Base-by-base conservation (phyloP, 2,113 vertebrate species). In the Smithornis capensis region DNA sequence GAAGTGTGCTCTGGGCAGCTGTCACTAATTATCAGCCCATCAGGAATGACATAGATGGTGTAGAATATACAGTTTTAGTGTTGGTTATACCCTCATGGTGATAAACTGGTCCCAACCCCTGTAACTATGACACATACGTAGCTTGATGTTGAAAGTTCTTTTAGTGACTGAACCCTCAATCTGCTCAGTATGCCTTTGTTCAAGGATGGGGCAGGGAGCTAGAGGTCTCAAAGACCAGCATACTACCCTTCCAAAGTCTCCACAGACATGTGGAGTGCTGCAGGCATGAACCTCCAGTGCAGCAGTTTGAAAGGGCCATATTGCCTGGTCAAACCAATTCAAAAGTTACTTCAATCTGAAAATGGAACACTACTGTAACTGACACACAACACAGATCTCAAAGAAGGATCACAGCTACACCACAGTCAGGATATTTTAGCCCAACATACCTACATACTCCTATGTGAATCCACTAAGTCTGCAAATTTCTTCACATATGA, bases 201-300 rank as follows among this genome's bases (percentile, higher is more conserved):
- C 53, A 56, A 40, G 11, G 19, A 14, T 4, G 7, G 17, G 33
- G 35, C 23, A 22, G 24, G 57, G 52, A 56, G 13, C 14, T n/a
- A 79, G n/a, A 60, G 16, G 12, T 62, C 63, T 77, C 35, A 4
- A 55, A 53, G 45, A 60, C 12, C 33, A 50, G 13, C 45, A 38
- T 14, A 23, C 29, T 19, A 4, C 22, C 28, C 55, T 42, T 47
- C 19, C n/a, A 53, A 7, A 38, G 28, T 47, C 76, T 21, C 22
- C 14, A n/a, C 0, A 18, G 13, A 68, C 16, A 2, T 1, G 5
- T 12, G 17, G n/a, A 38, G 9, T 15, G 29, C 62, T 55, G 21
- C 42, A 35, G 45, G 27, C 14, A 22, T 14, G 12, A 70, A 35
- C 33, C 29, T 40, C 24, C 14, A 19, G 28, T 13, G 24, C 40